Conservation (phyloP, 2,888 invertebrate species). For the Scaptomyza reducta region DNA sequence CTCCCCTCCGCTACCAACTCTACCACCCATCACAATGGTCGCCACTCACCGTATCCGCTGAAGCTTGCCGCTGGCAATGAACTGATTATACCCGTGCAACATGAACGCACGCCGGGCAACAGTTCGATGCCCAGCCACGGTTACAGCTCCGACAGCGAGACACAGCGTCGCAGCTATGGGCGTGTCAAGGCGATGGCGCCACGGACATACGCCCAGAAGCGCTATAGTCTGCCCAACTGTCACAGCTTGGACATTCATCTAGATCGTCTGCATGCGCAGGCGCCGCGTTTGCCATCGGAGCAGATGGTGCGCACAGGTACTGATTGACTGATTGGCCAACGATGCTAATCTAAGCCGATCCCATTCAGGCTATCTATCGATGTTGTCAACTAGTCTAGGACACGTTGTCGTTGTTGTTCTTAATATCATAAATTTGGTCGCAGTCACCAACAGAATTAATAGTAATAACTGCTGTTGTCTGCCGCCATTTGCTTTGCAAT, state of each 20-base stretch:
- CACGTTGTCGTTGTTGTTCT: conserved; percentile 57
- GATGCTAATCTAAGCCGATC: background rate
- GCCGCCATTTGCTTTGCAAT: conserved; percentile 30
- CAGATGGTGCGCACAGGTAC: conserved; percentile 73
- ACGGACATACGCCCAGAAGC: conserved; percentile 76
- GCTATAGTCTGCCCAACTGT: conserved; percentile 83
- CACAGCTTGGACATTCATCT: conserved; percentile 82
- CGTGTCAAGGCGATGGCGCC: conserved; percentile 35
- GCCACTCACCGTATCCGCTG: conserved; percentile 82
- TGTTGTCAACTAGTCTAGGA: conserved; percentile 74
- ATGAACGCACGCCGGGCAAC: conserved; percentile 85
- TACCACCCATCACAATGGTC: conserved; percentile 38
- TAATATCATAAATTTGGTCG: conserved; percentile 16
- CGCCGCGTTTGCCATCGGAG: conserved; percentile 73
- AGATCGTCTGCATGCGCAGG: conserved; percentile 83
- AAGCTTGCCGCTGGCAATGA: conserved; percentile 85
- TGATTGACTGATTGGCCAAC: conserved; percentile 3
- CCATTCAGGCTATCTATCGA: conserved; percentile 41
- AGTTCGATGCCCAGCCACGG: conserved; percentile 57
- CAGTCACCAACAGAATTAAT: conserved; percentile 19
- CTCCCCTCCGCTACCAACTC: conserved; percentile 11
- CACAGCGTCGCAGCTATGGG: conserved; percentile 51
- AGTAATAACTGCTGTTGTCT: conserved; percentile 10
- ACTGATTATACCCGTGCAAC: conserved; percentile 88
- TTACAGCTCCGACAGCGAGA: conserved; percentile 77